Percentiles rank a stretch among this genome's conserved stretches.
Conservation (phyloP, 37 sponge, comb jelly and placozoan species). For the Aphrocallistes beatrix region DNA sequence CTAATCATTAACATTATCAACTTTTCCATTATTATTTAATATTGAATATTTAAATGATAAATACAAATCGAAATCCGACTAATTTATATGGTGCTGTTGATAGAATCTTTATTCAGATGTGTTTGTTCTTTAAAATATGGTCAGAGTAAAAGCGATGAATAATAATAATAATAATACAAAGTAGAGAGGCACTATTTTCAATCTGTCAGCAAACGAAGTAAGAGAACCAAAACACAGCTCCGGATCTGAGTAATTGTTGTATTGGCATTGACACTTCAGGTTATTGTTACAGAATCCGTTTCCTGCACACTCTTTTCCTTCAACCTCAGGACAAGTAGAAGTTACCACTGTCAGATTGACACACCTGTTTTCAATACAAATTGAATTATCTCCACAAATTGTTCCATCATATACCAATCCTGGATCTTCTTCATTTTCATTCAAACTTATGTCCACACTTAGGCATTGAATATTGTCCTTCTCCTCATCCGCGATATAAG, state of each 20-base stretch:
- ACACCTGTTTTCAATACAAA: background rate
- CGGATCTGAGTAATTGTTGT: background rate
- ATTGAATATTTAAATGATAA: too few species aligned
- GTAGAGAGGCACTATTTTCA: too few species aligned
- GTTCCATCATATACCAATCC: background rate
- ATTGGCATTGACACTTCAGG: background rate
- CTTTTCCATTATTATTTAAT: too few species aligned
- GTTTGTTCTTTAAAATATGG: too few species aligned
- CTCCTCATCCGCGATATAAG: background rate
- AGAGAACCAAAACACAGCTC: background rate
- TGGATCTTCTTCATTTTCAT: background rate
- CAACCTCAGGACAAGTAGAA: background rate
- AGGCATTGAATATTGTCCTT: background rate
- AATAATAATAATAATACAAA: too few species aligned
- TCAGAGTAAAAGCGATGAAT: too few species aligned
- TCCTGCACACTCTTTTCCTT: background rate
- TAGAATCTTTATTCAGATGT: too few species aligned
- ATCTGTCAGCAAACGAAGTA: too few species aligned
- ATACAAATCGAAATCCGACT: too few species aligned
- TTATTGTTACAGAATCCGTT: background rate
- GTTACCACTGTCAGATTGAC: background rate
- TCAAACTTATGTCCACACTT: background rate
- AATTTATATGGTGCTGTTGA: too few species aligned
- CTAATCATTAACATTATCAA: too few species aligned
- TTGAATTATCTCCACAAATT: background rate